phyloP scores from a whole-genome alignment of 2,888 invertebrate species.

The Aphidius colemani region DNA sequence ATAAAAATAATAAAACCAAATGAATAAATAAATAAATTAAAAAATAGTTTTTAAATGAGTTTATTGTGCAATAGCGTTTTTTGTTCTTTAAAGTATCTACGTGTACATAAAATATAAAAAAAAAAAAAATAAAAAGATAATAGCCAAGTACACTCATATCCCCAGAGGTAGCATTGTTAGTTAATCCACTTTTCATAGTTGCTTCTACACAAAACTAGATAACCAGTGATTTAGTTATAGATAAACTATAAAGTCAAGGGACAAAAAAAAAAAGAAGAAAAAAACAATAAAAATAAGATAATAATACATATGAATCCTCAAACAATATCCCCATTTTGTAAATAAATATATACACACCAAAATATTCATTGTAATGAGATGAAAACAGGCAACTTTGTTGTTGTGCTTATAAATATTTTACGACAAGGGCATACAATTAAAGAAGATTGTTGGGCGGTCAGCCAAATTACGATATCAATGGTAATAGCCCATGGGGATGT shows the following conservation, averaged over 20 bases:
- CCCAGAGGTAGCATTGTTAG: conserved; percentile 13
- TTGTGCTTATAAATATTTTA: no score
- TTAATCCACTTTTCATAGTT: background rate
- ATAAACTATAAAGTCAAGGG: background rate
- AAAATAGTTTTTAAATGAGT: background rate
- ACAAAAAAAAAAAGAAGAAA: background rate
- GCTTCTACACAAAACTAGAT: conserved; percentile 1
- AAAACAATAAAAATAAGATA: no score
- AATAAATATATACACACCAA: no score
- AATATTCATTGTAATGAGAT: no score
- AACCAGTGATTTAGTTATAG: conserved; percentile 19
- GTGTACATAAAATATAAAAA: background rate
- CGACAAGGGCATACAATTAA: no score
- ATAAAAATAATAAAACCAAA: no score
- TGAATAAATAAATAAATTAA: background rate
- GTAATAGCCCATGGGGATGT: conserved; percentile 20
- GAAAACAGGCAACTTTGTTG: no score
- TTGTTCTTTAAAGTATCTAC: no score
- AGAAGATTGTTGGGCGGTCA: conserved; percentile 3
- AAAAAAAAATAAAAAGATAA: conserved; percentile 1
- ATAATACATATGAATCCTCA: no score
- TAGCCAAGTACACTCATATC: background rate
- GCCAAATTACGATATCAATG: conserved; percentile 21
- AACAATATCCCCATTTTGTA: no score
- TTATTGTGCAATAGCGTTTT: no score